Evolutionary conservation across 2,113 vertebrate species (phyloP), one percentile per base, ranked within the genome.

Genomic region (Neoarius graeffei): DNA sequence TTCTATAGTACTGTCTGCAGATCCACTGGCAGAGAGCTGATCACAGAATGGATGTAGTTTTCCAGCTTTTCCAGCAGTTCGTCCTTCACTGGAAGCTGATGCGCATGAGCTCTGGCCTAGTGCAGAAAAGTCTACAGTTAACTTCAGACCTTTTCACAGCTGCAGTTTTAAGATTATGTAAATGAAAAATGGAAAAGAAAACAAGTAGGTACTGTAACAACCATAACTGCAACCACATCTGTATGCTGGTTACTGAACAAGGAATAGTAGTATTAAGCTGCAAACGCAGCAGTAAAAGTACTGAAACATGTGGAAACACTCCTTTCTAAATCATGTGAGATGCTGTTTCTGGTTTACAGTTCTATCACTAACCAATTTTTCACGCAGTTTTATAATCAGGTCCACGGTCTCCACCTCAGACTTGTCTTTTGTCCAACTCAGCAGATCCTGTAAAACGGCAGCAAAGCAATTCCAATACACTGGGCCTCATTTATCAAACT

Each of bases 381-480:
- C 98, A 1, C 95, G 94, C 5, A 99, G 96, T 91, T 99, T 99
- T 88, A 99, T 94, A 74, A 99, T 94, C 88, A 99, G 93, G 89
- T 99, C 98, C 5, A 99, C 98, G 0, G 97, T 95, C 88, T 99
- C 98, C 89, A 99, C 98, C 89, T 99, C 98, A 0, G 98, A 98
- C 92, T 98, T 99, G 93, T 97, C 98, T 93, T 94, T 96, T 92
- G 97, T 97, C 98, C 98, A 99, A 15, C 93, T 92, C 89, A 95
- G 87, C 0, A 99, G 95, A 91, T 99, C 95, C 98, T 99, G 82
- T 80, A 83, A 56, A 71, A 89, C 69, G 20, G 35, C 42, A 79
- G 48, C 59, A 66, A 80, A 86, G 79, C 57, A 79, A 30, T 60
- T 50, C 15, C 3, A 57, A 20, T 20, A 35, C 14, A 81, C 15